A percentile compares a stretch with the other conserved stretches of the same genome.
These are phyloP conservation scores for Zoroaster sp. DNA, from an alignment of 53 echinoderm and acorn worm genomes.

Conservation along the genomic window DNA sequence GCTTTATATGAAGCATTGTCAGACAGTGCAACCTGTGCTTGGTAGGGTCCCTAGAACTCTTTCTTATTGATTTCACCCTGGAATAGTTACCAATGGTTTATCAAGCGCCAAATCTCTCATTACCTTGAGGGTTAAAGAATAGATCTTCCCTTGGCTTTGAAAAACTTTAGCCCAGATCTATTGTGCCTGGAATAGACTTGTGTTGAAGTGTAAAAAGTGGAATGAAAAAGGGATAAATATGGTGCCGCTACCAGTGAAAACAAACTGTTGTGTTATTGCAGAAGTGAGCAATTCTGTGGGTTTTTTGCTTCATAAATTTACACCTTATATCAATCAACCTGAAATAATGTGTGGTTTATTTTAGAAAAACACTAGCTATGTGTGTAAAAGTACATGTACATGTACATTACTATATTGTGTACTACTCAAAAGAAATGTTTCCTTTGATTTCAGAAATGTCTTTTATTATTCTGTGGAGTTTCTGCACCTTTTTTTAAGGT, in stretches of 20 bases:
- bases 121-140: slow-evolving; percentile 10
- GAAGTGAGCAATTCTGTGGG: neutral
- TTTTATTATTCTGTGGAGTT: no score
- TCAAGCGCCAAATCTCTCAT: neutral
- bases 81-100: slow-evolving; percentile 7
- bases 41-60: neutral
- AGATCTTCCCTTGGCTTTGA: neutral
- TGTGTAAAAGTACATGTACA: no score
- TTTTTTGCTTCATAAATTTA: neutral
- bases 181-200: neutral
- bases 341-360: no score
- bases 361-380: no score
- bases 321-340: neutral
- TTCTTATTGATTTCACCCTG: slow-evolving; percentile 26
- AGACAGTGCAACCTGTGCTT: neutral
- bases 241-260: neutral
- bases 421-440: no score
- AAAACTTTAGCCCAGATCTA: neutral
- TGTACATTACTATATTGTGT: no score
- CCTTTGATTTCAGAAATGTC: no score
- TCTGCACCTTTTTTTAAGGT: no score
- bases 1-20: neutral
- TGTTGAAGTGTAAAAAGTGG: neutral
- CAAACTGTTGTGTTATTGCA: neutral
- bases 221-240: neutral